phyloP scores from a whole-genome alignment of 2,888 invertebrate genomes.

The Cantharis lateralis region DNA sequence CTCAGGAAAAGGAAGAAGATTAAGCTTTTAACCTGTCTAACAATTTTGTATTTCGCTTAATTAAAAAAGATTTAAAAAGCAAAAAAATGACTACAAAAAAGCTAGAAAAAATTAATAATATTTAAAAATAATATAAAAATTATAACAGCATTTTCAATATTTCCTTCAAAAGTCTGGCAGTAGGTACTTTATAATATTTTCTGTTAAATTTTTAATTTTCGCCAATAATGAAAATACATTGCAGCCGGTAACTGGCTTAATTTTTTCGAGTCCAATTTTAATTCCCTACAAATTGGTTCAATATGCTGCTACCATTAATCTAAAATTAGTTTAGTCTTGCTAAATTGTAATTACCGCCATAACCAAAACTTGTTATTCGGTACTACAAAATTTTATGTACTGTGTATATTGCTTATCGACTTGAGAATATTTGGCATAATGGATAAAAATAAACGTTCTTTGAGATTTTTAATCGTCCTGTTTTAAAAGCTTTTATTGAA shows the following conservation, averaged over 20 bases:
- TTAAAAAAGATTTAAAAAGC: neutral
- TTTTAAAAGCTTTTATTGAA: neutral
- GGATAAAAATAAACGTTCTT: neutral
- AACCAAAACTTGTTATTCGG: neutral
- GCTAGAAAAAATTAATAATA: neutral
- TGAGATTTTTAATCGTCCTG: neutral
- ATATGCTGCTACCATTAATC: neutral
- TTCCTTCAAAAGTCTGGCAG: too few relatives aligned
- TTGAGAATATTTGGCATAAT: neutral
- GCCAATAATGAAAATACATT: too few relatives aligned
- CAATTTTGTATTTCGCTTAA: neutral
- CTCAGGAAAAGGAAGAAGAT: neutral
- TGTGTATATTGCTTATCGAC: neutral
- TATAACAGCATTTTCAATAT: too few relatives aligned
- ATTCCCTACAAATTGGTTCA: neutral
- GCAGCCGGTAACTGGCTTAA: neutral
- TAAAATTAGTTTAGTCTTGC: neutral
- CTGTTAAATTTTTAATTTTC: neutral
- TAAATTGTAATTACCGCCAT: neutral
- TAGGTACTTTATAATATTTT: too few relatives aligned
- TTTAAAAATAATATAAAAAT: too few relatives aligned
- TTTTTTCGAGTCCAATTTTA: neutral
- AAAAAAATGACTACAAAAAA: neutral
- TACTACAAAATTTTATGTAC: neutral
- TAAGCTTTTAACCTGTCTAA: neutral